phyloP scores from a whole-genome alignment of 2,113 vertebrate genomes.

The Bubo scandiacus region DNA sequence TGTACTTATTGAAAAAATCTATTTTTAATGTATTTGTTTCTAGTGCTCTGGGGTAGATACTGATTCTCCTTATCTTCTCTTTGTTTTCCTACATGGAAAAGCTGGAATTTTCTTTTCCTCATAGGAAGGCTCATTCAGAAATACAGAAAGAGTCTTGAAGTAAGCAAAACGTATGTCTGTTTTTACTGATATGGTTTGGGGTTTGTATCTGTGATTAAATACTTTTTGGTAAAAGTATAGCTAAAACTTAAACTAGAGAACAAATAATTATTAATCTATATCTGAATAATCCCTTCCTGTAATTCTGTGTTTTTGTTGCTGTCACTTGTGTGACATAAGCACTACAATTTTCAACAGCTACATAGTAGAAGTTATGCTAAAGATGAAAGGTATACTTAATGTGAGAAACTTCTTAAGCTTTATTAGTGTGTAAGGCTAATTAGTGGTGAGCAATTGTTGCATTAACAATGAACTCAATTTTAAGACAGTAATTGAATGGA shows the following conservation, averaged over 20 bases:
- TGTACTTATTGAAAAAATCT: accelerated
- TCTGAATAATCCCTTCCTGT: neutral
- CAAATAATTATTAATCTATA: accelerated
- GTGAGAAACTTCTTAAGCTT: neutral
- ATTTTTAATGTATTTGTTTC: neutral
- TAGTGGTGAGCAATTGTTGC: neutral
- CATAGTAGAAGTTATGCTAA: neutral
- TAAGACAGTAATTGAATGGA: neutral
- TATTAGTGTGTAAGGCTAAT: neutral
- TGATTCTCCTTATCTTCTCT: neutral
- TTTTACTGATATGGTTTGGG: neutral
- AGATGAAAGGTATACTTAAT: neutral
- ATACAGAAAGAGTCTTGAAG: neutral
- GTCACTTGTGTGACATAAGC: accelerated
- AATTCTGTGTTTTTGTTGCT: neutral
- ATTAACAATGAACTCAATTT: neutral
- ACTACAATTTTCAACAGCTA: neutral
- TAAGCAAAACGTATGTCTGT: neutral
- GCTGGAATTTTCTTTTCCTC: neutral
- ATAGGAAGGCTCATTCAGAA: neutral
- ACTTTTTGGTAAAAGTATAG: neutral
- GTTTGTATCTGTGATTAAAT: neutral
- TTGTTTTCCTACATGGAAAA: accelerated
- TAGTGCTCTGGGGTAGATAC: neutral
- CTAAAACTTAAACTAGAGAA: neutral